Conservation (phyloP, 2,888 invertebrate species). For the Ceramica pisi region DNA sequence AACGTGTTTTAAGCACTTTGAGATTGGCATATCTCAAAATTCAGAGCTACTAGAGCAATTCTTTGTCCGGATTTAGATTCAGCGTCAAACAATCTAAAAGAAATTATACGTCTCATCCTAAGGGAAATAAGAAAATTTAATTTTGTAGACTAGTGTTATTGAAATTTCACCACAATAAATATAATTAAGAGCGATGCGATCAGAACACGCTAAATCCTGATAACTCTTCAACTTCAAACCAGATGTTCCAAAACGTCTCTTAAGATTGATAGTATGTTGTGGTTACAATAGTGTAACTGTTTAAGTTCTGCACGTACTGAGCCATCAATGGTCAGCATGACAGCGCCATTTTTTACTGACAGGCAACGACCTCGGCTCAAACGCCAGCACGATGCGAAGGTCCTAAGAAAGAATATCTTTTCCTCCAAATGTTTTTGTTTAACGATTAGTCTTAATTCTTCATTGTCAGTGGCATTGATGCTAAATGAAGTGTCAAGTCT, state of each 20-base stretch:
- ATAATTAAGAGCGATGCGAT: background rate
- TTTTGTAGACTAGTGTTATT: too few relatives aligned
- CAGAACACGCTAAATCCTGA: constrained; percentile 22
- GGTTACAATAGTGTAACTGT: constrained; percentile 81
- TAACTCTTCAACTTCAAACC: constrained; percentile 22
- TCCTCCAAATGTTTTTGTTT: constrained; percentile 72
- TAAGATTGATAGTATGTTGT: constrained; percentile 44
- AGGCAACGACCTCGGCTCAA: constrained; percentile 80
- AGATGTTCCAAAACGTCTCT: constrained; percentile 24
- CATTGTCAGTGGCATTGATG: constrained; percentile 83
- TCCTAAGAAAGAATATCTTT: constrained; percentile 70
- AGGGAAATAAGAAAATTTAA: too few relatives aligned
- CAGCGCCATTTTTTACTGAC: constrained; percentile 74
- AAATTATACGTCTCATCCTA: too few relatives aligned
- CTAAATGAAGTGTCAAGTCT: constrained; percentile 83
- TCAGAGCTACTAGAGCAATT: too few relatives aligned
- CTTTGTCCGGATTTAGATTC: too few relatives aligned
- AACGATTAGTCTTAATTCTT: constrained; percentile 74
- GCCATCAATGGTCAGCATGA: constrained; percentile 83
- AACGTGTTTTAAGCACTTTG: too few relatives aligned
- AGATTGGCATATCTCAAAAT: too few relatives aligned
- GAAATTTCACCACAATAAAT: background rate
- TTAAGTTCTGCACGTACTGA: constrained; percentile 77
- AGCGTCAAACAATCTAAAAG: too few relatives aligned
- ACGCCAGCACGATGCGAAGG: constrained; percentile 72